Evolutionary conservation across 2,797 vertebrate genomes (phyloP).

Genomic region (Notolepis coatsorum): DNA sequence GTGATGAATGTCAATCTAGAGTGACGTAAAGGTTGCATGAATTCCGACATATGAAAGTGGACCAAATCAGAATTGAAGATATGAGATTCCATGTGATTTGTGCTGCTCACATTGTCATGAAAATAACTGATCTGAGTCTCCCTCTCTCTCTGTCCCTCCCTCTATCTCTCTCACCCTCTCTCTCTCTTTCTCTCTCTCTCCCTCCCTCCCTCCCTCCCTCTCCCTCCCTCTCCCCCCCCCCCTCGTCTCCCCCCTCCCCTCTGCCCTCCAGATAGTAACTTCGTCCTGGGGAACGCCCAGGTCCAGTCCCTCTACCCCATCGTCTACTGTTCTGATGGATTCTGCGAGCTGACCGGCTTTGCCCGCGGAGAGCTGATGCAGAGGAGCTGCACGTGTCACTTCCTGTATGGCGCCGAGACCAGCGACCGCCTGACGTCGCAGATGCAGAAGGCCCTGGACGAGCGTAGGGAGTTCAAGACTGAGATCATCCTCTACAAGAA

Average conservation of each 20-base stretch:
- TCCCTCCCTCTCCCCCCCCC: neutral
- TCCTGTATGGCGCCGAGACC: conserved; percentile 82
- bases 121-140: too few relatives aligned
- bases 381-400: conserved; percentile 83
- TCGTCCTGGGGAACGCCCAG: conserved; percentile 88
- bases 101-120: too few relatives aligned
- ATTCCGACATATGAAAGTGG: too few relatives aligned
- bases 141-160: neutral
- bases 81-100: too few relatives aligned
- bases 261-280: conserved; percentile 83
- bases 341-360: conserved; percentile 84
- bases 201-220: neutral
- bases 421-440: conserved; percentile 75
- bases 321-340: conserved; percentile 84
- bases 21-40: too few relatives aligned
- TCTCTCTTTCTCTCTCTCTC: conserved; percentile 1
- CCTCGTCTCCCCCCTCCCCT: conserved; percentile 4
- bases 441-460: conserved; percentile 81
- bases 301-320: conserved; percentile 85
- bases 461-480: conserved; percentile 81
- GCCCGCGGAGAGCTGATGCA: conserved; percentile 85
- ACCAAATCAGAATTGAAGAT: too few relatives aligned
- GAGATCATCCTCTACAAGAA: conserved; percentile 84
- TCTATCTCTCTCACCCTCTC: neutral
- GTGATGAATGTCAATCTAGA: too few relatives aligned